Base-by-base conservation (phyloP, 2,113 vertebrate genomes). In the Pseudorectes ferrugineus region DNA sequence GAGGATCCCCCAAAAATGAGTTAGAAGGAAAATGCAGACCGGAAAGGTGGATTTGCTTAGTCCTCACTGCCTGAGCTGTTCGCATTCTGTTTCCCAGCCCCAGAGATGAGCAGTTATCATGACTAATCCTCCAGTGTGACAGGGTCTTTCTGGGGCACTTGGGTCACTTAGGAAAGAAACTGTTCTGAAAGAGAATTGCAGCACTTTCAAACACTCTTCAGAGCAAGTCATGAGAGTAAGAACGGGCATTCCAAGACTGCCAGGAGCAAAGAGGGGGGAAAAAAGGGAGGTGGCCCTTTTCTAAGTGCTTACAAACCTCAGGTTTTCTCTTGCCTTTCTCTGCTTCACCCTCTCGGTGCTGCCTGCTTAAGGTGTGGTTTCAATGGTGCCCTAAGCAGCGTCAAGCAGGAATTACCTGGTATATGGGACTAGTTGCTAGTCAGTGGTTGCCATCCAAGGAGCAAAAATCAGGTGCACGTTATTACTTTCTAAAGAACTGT, bases 71-170 rank as follows among this genome's bases (percentile, higher is more conserved):
- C 85, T 55, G 11, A 68, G 62, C 73, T 85, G 74, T 91, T 85
- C 71, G 19, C 38, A 52, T 84, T 82, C 73, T 1, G 12, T 46
- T 93, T 86, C 29, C 70, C 61, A 65, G 43, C 35, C 33, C 0
- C 33, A 10, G 98, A 98, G 90, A 98, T 80, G 20, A 98, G 95
- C 12, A 97, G 96, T 98, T 84, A 95, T 36, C 86, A 98, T 65
- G 2, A 98, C 96, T 98, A 98, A 43, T 98, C 98, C 94, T 99
- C 98, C 98, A 6, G 97, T 84, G 36, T 98, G 98, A 9, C 97
- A 97, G 89, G 98, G 98, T 71, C 92, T 98, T 93, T 97, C 85
- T 5, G 98, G 98, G 40, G 80, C 97, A 15, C 96, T 96, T 25
- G 71, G 79, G 78, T 98, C 98, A 72, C 98, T 97, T 97, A 0